phyloP scores from a whole-genome alignment of 2,797 vertebrate species.

The Rhinatrema bivittatum region DNA sequence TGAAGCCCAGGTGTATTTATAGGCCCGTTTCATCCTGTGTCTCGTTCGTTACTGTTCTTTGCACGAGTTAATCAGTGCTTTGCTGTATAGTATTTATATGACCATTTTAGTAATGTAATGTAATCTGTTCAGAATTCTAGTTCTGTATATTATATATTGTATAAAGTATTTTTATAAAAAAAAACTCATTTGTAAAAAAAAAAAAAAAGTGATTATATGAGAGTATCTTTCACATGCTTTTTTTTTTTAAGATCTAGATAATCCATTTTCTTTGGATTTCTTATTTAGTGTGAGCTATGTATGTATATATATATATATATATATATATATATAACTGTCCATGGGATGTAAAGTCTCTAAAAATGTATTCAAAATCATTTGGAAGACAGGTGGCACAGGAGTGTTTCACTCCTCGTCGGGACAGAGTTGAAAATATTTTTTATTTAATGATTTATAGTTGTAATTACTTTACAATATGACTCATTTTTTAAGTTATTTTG shows the following conservation, averaged over 20 bases:
- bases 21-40: too few relatives aligned
- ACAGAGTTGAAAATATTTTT: conserved; percentile 11
- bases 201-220: too few relatives aligned
- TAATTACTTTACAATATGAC: too few relatives aligned
- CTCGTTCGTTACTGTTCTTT: not conserved
- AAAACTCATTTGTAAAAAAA: conserved; percentile 36
- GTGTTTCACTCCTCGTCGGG: conserved; percentile 1
- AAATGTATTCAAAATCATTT: too few relatives aligned
- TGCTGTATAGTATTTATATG: conserved; percentile 70
- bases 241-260: not conserved
- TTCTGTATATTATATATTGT: conserved; percentile 43
- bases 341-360: too few relatives aligned
- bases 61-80: conserved; percentile 35
- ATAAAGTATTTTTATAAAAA: conserved; percentile 63
- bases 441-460: too few relatives aligned
- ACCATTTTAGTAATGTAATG: conserved; percentile 60
- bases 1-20: too few relatives aligned
- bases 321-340: too few relatives aligned
- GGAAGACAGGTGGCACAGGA: not conserved
- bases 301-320: too few relatives aligned
- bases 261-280: too few relatives aligned
- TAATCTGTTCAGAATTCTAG: conserved; percentile 50
- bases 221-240: too few relatives aligned
- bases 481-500: conserved; percentile 6
- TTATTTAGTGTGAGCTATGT: too few relatives aligned